Evolutionary conservation across 2,797 vertebrate species (phyloP).

Genomic region (Urosaurus nigricauda): DNA sequence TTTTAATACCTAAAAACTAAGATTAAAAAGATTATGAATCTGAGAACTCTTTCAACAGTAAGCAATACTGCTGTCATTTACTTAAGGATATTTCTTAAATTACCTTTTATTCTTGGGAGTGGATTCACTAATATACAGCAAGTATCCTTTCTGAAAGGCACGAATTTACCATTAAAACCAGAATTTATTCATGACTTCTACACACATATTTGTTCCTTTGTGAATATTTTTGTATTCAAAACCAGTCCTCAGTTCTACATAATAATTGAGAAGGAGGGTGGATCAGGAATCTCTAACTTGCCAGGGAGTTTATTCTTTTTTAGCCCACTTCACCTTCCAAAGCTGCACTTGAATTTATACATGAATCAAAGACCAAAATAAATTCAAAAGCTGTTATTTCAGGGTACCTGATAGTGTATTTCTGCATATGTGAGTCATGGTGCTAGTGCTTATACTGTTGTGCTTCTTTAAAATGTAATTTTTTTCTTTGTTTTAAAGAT

Average conservation of each 20-base stretch:
- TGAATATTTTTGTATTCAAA: background rate
- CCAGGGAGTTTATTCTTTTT: background rate
- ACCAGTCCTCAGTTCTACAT: background rate
- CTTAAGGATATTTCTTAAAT: background rate
- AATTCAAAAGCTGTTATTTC: constrained; percentile 19
- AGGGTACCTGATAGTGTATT: background rate
- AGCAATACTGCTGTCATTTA: background rate
- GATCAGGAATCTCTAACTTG: background rate
- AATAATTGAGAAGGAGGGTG: background rate
- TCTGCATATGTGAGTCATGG: background rate
- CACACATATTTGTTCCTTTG: background rate
- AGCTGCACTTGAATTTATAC: background rate
- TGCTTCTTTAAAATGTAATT: background rate
- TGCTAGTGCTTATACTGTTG: background rate
- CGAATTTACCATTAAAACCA: background rate
- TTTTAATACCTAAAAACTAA: background rate
- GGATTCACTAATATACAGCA: background rate
- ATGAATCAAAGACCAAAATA: background rate
- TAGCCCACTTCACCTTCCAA: background rate
- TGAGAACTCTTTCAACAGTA: background rate
- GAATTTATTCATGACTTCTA: constrained; percentile 13
- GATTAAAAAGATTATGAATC: background rate
- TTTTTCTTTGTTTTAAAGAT: constrained; percentile 80
- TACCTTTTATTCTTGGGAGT: background rate
- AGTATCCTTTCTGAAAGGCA: background rate